Evolutionary conservation across 2,888 invertebrate species (phyloP).

Genomic region (Drosophila eohydei): DNA sequence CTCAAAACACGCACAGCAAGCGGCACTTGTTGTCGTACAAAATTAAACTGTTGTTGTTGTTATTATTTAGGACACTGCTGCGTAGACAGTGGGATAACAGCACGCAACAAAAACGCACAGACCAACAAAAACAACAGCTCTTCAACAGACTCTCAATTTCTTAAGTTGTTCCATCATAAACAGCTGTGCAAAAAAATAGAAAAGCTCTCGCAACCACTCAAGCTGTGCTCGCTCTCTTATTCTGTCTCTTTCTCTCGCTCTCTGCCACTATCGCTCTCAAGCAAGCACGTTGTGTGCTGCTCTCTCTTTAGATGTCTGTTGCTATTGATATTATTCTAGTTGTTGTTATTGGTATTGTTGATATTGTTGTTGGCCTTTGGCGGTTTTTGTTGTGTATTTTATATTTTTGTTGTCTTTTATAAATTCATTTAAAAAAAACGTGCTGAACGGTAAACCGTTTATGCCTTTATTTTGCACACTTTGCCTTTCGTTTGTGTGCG

Average conservation of each 20-base stretch:
- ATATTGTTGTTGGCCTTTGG: conserved; percentile 38
- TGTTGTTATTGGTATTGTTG: conserved; percentile 41
- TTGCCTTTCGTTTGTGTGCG: conserved; percentile 23
- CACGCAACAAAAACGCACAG: conserved; percentile 2
- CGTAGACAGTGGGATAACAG: conserved; percentile 16
- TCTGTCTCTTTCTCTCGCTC: conserved; percentile 5
- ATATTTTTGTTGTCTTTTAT: conserved; percentile 34
- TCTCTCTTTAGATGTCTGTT: conserved; percentile 19
- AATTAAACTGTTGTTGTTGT: conserved; percentile 8
- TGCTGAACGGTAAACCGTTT: conserved; percentile 60
- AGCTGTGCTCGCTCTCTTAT: conserved; percentile 19
- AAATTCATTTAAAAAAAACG: conserved; percentile 56
- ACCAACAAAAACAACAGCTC: conserved; percentile 1
- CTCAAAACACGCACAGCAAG: conserved; percentile 28
- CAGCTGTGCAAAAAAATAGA: conserved; percentile 49
- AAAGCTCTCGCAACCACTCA: conserved; percentile 25
- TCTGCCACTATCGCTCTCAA: not conserved
- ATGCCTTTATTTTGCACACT: conserved; percentile 40
- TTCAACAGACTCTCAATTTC: not conserved
- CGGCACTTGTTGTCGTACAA: conserved; percentile 60
- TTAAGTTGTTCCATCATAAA: conserved; percentile 13
- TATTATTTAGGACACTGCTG: conserved; percentile 14
- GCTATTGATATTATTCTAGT: conserved; percentile 37
- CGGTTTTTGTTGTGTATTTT: conserved; percentile 46
- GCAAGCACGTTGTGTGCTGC: conserved; percentile 38